Evolutionary conservation across 2,113 vertebrate species (phyloP).

Genomic region (Apteryx owenii): DNA sequence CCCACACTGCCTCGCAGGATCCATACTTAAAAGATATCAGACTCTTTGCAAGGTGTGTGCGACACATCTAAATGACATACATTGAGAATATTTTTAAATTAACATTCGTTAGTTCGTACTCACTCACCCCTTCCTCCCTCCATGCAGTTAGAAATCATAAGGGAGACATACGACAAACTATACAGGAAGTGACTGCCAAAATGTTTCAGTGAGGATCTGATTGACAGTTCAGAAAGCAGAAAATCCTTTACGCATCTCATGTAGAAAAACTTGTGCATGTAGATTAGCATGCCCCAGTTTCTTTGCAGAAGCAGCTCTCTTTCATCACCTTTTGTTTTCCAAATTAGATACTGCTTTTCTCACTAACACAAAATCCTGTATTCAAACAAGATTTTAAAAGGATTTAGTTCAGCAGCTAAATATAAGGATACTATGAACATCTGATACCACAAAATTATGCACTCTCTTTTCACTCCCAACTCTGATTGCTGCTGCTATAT

Average conservation of each 20-base stretch:
- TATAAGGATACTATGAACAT: background rate
- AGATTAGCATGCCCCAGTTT: constrained; percentile 47
- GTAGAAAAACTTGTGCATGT: constrained; percentile 42
- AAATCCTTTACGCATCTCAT: constrained; percentile 32
- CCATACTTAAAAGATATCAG: background rate
- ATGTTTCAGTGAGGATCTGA: constrained; percentile 37
- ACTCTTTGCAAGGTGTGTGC: background rate
- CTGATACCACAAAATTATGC: background rate
- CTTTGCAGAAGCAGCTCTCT: background rate
- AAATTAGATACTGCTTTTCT: constrained; percentile 2
- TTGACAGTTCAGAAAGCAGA: constrained; percentile 61
- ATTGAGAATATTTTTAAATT: background rate
- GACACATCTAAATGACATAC: constrained; percentile 25
- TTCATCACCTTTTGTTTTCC: background rate
- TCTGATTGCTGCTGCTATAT: background rate
- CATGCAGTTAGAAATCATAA: constrained; percentile 40
- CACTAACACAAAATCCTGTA: background rate
- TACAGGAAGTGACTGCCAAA: constrained; percentile 54
- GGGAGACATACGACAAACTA: constrained; percentile 48
- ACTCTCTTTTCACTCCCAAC: background rate
- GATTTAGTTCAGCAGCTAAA: background rate
- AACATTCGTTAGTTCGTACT: constrained; percentile 53
- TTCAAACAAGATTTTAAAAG: constrained; percentile 5
- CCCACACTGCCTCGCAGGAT: background rate
- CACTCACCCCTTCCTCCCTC: constrained; percentile 15